Evolutionary conservation across 2,888 invertebrate species (phyloP), one percentile per base, ranked within the genome.

Genomic region (Hypolimnas misippus): DNA sequence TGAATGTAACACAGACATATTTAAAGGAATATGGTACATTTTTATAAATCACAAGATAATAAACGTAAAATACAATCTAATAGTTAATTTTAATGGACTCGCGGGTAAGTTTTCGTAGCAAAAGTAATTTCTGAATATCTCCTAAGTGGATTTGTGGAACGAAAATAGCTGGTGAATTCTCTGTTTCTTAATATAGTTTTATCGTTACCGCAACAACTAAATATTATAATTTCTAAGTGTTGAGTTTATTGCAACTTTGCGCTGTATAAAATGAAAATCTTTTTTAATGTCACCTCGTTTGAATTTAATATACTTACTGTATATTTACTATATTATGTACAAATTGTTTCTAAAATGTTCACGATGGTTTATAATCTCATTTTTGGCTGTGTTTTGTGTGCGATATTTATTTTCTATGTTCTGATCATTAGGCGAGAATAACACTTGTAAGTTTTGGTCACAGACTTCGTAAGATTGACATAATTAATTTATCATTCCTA

Each of bases 51-150:
- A 35, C 1, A 35, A 35, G 35, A 42, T 7, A 16, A 42, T 42
- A 42, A 42, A 3, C 42, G 16, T 1, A 7, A 42, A 42, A 42
- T 52, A 7, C 54, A 33, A 31, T 8, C 3, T 35, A 16, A 56
- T 55, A 59, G 6, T 46, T 56, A 44, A 60, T 31, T 64, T 60
- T 59, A 56, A 64, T 64, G 54, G 33, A 58, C 50, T 63, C 54
- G 49, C 29, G 46, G 46, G 53, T 52, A 53, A 62, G 56, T 17
- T 42, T 42, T 42, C 42, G 44, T 19, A 44, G 21, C 12, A 44
- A 19, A 44, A 12, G 44, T 44, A 44, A 57, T 51, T 51, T 12
- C 12, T 51, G 33, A 33, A 51, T 17, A 31, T 31, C 29, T 10
- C 33, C 31, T 33, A 33, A 51, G 17, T 17, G 17, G 51, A 29